A percentile compares a stretch with the other conserved stretches of the same genome.
Evolutionary conservation across 2,113 vertebrate species (phyloP).

Genomic region (Motacilla tschutschensis): DNA sequence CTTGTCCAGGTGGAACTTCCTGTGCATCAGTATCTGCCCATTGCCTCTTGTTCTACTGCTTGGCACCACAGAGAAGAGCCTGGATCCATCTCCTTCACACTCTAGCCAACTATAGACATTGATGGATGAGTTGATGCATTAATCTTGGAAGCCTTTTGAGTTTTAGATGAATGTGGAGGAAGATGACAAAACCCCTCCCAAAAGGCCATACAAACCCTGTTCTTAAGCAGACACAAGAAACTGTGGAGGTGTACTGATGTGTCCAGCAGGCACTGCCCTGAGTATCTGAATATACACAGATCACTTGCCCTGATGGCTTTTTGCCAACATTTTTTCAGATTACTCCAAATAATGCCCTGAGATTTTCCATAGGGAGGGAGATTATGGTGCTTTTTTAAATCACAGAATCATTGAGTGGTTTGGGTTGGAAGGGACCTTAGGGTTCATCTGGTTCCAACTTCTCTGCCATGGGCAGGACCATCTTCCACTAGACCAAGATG

Average conservation of each 20-base stretch:
- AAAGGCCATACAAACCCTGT: not conserved
- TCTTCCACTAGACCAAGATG: not conserved
- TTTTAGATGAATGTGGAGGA: fast-evolving
- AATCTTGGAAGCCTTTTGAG: not conserved
- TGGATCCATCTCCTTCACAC: not conserved
- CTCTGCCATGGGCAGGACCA: not conserved
- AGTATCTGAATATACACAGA: too few species aligned
- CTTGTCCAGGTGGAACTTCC: not conserved
- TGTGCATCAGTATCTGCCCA: not conserved
- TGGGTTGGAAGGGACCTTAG: not conserved
- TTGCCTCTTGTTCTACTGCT: not conserved
- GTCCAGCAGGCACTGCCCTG: not conserved
- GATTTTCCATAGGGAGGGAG: not conserved
- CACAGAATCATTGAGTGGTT: not conserved
- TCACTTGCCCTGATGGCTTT: not conserved
- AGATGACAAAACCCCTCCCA: not conserved
- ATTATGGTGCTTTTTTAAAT: not conserved
- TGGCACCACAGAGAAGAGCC: fast-evolving
- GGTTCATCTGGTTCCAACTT: not conserved
- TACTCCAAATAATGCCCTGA: fast-evolving
- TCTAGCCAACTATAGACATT: too few species aligned
- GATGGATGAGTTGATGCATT: too few species aligned
- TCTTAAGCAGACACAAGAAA: not conserved
- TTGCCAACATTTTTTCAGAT: fast-evolving
- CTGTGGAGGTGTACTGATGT: fast-evolving